Evolutionary conservation across 2,888 invertebrate species (phyloP), one percentile per base, ranked within the genome.

Genomic region (Cyaniris semiargus): DNA sequence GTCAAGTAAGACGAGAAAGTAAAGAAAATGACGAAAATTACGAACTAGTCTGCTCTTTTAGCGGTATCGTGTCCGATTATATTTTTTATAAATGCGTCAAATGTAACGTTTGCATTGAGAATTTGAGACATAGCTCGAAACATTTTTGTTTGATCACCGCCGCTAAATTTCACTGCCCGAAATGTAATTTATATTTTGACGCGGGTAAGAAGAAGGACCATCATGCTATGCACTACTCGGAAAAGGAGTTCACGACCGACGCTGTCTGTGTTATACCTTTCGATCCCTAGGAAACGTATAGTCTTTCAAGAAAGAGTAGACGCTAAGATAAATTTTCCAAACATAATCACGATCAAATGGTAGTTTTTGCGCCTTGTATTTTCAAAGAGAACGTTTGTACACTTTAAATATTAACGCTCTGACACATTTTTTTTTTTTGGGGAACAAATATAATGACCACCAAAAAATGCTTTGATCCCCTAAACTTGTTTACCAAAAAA

Each of bases 51-150:
- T 81, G 85, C 7, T 83, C 82, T 75, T 91, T 87, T 78, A 83
- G 58, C 66, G 91, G 91, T 21, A 82, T 81, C 34, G 81, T 87
- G 78, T 84, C 83, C 80, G 90, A 92, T 82, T 89, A 88, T 79
- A 85, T 85, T 44, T 83, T 91, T 79, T 89, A 88, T 79, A 86
- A 84, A 82, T 92, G 92, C 81, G 79, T 79, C 13, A 83, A 85
- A 77, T 92, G 92, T 79, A 80, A 85, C 60, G 78, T 90, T 21
- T 90, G 89, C 79, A 77, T 87, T 10, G 84, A 80, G 79, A 82
- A 84, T 53, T 79, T 82, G 27, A 79, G 82, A 8, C 78, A 66
- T 56, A 81, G 79, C 66, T 72, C 80, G 15, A 83, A 82, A 58
- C 92, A 92, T 79, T 78, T 80, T 48, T 92, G 92, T 82, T 79